These are phyloP conservation scores for Myocastor coypus DNA, from an alignment of 2,113 vertebrate species.

Conservation along the genomic window DNA sequence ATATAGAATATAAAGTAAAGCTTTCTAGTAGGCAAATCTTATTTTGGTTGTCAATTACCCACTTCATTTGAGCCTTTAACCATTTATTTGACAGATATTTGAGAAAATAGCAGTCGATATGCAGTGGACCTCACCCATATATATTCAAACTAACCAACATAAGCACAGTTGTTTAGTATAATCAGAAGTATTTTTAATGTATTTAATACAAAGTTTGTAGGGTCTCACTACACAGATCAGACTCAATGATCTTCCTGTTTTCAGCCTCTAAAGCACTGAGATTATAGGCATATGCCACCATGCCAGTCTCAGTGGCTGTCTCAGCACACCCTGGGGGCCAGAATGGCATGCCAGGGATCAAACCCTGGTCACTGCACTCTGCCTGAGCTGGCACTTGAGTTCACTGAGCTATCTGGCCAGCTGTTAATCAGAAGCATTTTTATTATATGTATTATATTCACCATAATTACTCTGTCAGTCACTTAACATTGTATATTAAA, in stretches of 20 bases:
- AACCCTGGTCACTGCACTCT: too few species aligned
- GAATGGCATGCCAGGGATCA: too few species aligned
- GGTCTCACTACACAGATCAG: too few species aligned
- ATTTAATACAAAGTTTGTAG: too few species aligned
- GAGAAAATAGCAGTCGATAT: neutral
- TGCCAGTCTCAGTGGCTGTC: too few species aligned
- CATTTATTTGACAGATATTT: neutral
- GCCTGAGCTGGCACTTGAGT: too few species aligned
- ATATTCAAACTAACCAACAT: neutral
- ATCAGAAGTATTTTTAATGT: neutral
- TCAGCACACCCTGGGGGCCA: too few species aligned
- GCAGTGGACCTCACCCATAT: neutral
- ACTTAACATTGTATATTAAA: neutral
- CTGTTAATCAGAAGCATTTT: neutral
- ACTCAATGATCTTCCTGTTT: too few species aligned
- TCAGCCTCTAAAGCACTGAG: too few species aligned
- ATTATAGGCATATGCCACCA: too few species aligned
- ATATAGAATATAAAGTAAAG: neutral
- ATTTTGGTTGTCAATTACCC: neutral
- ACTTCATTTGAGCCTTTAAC: neutral
- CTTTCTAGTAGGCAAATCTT: neutral
- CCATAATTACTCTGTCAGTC: neutral
- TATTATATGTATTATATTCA: neutral
- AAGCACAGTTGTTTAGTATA: neutral
- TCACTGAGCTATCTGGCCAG: too few species aligned